A percentile compares a stretch with the other conserved stretches of the same genome.
These are phyloP conservation scores for Thaleichthys pacificus DNA, from an alignment of 2,797 vertebrate species.

Conservation along the genomic window DNA sequence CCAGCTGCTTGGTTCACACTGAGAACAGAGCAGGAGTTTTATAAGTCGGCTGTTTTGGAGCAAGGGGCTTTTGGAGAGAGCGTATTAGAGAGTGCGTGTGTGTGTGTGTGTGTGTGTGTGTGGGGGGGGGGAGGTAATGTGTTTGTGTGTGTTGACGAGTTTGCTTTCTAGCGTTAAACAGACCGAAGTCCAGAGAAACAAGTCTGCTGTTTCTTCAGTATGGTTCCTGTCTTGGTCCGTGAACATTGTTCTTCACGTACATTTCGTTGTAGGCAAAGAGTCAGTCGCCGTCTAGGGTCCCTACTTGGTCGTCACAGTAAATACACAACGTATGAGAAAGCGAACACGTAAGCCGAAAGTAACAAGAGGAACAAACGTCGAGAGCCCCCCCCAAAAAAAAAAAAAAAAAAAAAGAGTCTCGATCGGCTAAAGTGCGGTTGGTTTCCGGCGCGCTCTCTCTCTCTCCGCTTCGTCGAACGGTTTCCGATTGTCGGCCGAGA, in stretches of 20 bases:
- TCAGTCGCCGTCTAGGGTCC: constrained; percentile 18
- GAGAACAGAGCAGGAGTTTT: constrained; percentile 10
- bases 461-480: constrained; percentile 38
- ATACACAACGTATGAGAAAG: constrained; percentile 14
- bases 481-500: constrained; percentile 63
- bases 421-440: constrained; percentile 72
- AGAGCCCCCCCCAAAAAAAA: constrained; percentile 36
- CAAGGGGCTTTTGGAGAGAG: background rate
- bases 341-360: constrained; percentile 2
- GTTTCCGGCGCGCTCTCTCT: constrained; percentile 42
- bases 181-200: too few relatives aligned
- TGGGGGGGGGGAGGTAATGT: too few relatives aligned
- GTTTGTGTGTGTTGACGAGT: background rate
- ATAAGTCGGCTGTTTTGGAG: constrained; percentile 1
- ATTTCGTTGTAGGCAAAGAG: constrained; percentile 10
- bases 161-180: background rate
- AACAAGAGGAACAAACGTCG: background rate
- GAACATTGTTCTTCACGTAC: background rate
- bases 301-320: background rate
- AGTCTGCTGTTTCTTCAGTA: background rate
- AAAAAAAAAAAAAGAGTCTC: constrained; percentile 35
- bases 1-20: constrained; percentile 7
- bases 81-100: constrained; percentile 2
- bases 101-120: background rate
- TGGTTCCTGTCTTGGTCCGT: background rate